Conservation (phyloP, 2,797 vertebrate genomes). For the Tragelaphus eurycerus region DNA sequence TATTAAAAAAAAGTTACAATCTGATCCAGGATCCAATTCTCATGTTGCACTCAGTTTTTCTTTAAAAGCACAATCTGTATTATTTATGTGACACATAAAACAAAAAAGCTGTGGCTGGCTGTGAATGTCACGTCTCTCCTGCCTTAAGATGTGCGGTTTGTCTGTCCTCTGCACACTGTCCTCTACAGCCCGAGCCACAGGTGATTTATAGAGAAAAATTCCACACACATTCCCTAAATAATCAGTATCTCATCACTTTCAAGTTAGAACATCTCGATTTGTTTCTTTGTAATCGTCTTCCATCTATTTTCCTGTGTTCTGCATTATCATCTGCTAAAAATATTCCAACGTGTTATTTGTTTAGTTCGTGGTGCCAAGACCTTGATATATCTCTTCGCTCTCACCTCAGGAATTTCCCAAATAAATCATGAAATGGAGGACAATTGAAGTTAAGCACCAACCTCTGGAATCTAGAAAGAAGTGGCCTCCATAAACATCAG, state of each 20-base stretch:
- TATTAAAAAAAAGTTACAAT: background rate
- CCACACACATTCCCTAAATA: background rate
- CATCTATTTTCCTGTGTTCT: background rate
- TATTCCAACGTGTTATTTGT: background rate
- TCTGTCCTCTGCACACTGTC: background rate
- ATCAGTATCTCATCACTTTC: background rate
- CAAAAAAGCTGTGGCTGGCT: background rate
- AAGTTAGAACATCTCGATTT: background rate
- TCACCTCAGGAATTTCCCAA: constrained; percentile 44
- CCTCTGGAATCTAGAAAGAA: background rate
- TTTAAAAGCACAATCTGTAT: background rate
- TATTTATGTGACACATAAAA: background rate
- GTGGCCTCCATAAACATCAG: background rate
- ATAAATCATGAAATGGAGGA: background rate
- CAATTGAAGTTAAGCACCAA: background rate
- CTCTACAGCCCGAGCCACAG: background rate
- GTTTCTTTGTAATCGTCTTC: background rate
- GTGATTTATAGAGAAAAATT: background rate
- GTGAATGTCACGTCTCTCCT: background rate
- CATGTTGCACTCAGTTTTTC: background rate
- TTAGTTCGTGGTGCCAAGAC: background rate
- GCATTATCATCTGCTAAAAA: background rate
- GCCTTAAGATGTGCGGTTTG: background rate
- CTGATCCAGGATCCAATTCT: background rate
- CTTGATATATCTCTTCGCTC: background rate